These are phyloP conservation scores for Rutpela maculata DNA, from an alignment of 2,888 invertebrate species.

Conservation along the genomic window DNA sequence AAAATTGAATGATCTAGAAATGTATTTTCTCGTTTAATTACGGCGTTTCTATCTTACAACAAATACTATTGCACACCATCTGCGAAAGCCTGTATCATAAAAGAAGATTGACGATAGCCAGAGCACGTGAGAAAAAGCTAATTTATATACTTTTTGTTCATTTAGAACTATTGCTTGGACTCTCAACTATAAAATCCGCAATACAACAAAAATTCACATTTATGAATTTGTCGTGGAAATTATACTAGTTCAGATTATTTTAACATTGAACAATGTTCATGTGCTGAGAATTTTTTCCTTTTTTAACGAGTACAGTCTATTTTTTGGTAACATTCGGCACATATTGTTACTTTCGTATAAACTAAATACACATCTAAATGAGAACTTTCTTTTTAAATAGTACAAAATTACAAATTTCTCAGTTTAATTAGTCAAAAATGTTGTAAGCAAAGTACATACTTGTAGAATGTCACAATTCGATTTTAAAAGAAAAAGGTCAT, in stretches of 20 bases:
- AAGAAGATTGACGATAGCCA: background rate
- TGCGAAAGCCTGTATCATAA: background rate
- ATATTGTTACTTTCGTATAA: no score
- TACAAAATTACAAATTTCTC: no score
- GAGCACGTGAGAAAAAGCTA: background rate
- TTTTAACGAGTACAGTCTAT: no score
- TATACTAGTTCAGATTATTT: no score
- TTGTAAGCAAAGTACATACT: background rate
- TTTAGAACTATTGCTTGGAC: background rate
- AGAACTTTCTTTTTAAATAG: no score
- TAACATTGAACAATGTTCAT: no score
- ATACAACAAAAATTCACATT: background rate
- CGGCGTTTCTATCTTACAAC: background rate
- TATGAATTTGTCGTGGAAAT: background rate
- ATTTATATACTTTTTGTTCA: background rate
- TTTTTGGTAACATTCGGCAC: no score
- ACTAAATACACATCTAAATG: no score
- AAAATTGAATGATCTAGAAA: constrained; percentile 55
- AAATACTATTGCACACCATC: background rate
- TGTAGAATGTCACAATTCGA: background rate
- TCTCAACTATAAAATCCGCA: background rate
- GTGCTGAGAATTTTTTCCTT: no score
- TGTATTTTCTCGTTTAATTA: background rate
- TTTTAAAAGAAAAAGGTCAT: background rate
- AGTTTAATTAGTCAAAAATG: no score